Base-by-base conservation (phyloP, 2,113 vertebrate species). In the Chlamydotis undulata region DNA sequence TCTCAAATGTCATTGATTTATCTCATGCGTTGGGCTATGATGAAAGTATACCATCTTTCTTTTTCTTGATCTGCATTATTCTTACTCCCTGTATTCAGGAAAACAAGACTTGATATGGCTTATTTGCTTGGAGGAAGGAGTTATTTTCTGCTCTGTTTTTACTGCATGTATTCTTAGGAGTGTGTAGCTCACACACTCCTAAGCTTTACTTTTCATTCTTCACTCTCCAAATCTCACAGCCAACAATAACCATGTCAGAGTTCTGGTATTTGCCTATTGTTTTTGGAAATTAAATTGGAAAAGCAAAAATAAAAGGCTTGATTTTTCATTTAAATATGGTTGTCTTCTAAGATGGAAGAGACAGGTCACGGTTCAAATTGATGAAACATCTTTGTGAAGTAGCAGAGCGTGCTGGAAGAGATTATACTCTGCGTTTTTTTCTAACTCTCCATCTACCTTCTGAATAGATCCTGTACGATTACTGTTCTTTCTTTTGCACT, bases 241-340 rank as follows among this genome's bases (percentile, higher is more conserved):
- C 68, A 87, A 37, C 29, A 82, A 41, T 41, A 93, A 74, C 83
- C 29, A 7, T 91, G 77, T 45, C 24, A 81, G 81, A 49, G 28
- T 70, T 90, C 47, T 95, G 80, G 12, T 83, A 68, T 86, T 82
- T 95, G 71, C n/a, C 35, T 89, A 8, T 47, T 94, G 37, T 7
- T 92, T 94, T 87, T 87, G 82, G 74, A 91, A 93, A 71, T 74
- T 3, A 84, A 78, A 59, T 55, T 67, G 45, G 61, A 90, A 86
- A 93, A 87, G 25, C 68, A 64, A 73, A 70, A 83, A 55, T 7
- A 50, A 55, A 61, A 79, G 7, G 7, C n/a, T 85, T 82, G 33
- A 10, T 53, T 87, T 91, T 64, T 23, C 28, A 43, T 91, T 87
- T 85, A 47, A 61, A 65, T 50, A 56, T 76, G 82, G 4, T 31